Base-by-base conservation (phyloP, 2,797 vertebrate species). In the Etheostoma perlongum region DNA sequence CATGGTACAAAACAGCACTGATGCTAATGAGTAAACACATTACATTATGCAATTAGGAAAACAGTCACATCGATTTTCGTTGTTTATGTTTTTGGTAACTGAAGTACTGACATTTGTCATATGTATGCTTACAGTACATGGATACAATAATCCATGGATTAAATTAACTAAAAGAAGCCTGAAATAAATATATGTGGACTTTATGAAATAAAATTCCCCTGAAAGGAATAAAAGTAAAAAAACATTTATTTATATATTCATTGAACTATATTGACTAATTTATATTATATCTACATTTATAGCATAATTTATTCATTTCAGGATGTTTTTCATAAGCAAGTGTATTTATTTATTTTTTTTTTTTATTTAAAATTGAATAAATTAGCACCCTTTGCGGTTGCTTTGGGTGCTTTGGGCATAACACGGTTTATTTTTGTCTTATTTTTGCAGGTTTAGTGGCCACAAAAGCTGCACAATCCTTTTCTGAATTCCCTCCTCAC, bases 21-120 rank as follows among this genome's bases (percentile, higher is more conserved):
- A 16, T 25, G 58, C 42, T 72, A 54, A 67, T 55, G 44, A 79
- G 51, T 30, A 13, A 23, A 61, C 48, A 46, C 36, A 11, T 40
- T 49, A 8, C 51, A 60, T 48, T 6, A 30, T 0, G 68, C 25
- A 42, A 51, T 72, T 44, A 30, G 64, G 25, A 16, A 14, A 19
- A 65, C 13, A 59, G 14, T 4, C 10, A 11, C 36, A 40, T 40
- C 10, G 36, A 4, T 12, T 40, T 12, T 40, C 44, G 18, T 21
- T 57, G 16, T 33, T 13, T 4, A 1, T 51, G 8, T 16, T 55
- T 62, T 47, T 23, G 23, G 44, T 47, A 33, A 44, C 2, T 18
- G 23, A n/a, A 16, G 25, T 46, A 44, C 25, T 40, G 36, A 11
- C 25, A 64, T 65, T 5, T 60, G 12, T 25, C 23, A 54, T 54